These are phyloP conservation scores for Rotaria macrura DNA, from an alignment of 2,888 invertebrate species.

Conservation along the genomic window DNA sequence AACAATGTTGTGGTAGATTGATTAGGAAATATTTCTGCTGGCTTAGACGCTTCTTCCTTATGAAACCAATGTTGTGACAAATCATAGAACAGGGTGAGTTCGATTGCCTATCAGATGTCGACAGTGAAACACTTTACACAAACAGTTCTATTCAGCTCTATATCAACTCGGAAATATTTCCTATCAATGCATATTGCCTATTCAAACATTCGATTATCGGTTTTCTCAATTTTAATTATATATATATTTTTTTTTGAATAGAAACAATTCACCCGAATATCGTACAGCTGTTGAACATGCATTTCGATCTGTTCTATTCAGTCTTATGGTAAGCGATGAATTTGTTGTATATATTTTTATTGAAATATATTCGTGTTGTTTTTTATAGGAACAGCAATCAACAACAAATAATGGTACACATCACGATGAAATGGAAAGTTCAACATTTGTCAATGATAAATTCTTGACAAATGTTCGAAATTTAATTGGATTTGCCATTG, in stretches of 20 bases:
- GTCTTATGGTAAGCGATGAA: neutral
- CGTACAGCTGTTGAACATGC: conserved; percentile 30
- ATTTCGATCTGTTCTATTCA: conserved; percentile 23
- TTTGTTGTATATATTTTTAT: neutral
- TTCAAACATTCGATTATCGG: no score
- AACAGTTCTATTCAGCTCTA: no score
- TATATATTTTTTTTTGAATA: neutral
- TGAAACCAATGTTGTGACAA: no score
- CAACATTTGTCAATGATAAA: neutral
- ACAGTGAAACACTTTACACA: no score
- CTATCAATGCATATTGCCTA: no score
- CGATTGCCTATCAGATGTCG: no score
- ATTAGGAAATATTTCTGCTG: no score
- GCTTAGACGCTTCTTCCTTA: no score
- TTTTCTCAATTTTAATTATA: no score
- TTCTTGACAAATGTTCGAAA: neutral
- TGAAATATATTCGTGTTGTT: neutral
- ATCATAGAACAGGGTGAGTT: no score
- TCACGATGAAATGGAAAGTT: neutral
- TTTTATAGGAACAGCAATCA: neutral
- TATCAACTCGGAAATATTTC: no score
- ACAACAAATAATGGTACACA: neutral
- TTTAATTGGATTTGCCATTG: neutral
- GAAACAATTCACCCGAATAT: neutral
- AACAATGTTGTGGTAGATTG: no score